Evolutionary conservation across 2,797 vertebrate genomes (phyloP).

Genomic region (Sebastes flavidus): DNA sequence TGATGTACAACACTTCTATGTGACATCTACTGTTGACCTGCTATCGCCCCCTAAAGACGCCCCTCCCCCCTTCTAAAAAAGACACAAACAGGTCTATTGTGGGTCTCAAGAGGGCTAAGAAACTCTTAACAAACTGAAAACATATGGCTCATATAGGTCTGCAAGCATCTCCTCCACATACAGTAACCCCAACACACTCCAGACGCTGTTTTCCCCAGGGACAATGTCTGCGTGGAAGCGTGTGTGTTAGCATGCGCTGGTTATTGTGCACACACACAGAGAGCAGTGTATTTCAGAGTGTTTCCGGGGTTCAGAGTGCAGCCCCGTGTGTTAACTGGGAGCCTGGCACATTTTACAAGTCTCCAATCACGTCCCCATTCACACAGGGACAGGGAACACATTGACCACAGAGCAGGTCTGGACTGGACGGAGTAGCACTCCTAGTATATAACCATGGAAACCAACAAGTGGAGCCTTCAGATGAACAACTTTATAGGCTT

Average conservation of each 20-base stretch:
- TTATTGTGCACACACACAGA: neutral
- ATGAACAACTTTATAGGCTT: neutral
- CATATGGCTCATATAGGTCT: neutral
- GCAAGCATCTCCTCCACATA: neutral
- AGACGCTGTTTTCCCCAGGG: neutral
- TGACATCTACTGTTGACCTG: too few relatives aligned
- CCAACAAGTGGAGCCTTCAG: conserved; percentile 52
- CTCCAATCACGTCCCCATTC: conserved; percentile 18
- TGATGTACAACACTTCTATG: too few relatives aligned
- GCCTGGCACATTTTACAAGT: conserved; percentile 52
- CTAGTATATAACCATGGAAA: conserved; percentile 5
- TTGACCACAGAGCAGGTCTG: conserved; percentile 55
- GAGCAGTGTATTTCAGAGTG: neutral
- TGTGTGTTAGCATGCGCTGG: neutral
- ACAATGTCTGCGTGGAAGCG: neutral
- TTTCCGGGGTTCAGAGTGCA: conserved; percentile 17
- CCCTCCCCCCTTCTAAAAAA: too few relatives aligned
- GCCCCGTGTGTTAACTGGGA: conserved; percentile 18
- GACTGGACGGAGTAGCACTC: conserved; percentile 8
- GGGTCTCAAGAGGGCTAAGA: neutral
- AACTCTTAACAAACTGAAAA: neutral
- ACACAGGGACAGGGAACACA: conserved; percentile 45
- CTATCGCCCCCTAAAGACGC: too few relatives aligned
- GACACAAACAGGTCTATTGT: too few relatives aligned
- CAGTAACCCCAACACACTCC: neutral